phyloP scores from a whole-genome alignment of 2,888 invertebrate species.

The Lochmaea crataegi region DNA sequence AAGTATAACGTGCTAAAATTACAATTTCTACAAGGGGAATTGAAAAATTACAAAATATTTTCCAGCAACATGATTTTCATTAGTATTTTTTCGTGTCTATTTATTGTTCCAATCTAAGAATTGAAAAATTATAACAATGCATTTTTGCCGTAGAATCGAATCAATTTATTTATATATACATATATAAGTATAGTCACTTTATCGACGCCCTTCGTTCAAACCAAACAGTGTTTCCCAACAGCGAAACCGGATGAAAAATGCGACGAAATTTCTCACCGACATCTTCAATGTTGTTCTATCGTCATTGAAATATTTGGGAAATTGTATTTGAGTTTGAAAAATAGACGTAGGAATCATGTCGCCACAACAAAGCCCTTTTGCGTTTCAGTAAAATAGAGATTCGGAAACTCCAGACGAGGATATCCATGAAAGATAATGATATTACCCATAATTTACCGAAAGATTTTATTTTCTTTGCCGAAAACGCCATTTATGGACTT shows the following conservation, averaged over 20 bases:
- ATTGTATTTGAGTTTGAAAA: constrained; percentile 28
- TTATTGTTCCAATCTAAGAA: too few relatives aligned
- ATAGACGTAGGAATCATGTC: constrained; percentile 31
- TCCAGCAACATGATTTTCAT: not conserved
- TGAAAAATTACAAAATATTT: not conserved
- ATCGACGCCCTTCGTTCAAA: too few relatives aligned
- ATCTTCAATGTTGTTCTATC: constrained; percentile 24
- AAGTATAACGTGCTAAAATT: not conserved
- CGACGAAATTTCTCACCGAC: constrained; percentile 23
- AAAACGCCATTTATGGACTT: constrained; percentile 10
- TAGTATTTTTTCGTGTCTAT: too few relatives aligned
- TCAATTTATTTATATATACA: too few relatives aligned
- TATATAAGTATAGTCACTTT: too few relatives aligned
- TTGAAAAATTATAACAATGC: too few relatives aligned
- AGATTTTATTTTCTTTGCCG: constrained; percentile 23
- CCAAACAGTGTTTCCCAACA: too few relatives aligned
- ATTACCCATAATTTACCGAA: constrained; percentile 33
- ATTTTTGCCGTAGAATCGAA: too few relatives aligned
- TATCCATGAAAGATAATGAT: constrained; percentile 35
- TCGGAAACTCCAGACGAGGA: constrained; percentile 28
- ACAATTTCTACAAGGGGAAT: not conserved
- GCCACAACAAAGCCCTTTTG: constrained; percentile 15
- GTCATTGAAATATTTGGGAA: constrained; percentile 31
- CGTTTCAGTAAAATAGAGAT: constrained; percentile 31
- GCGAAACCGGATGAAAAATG: constrained; percentile 18